Percentiles rank a stretch among this genome's conserved stretches.
Evolutionary conservation across 2,113 vertebrate genomes (phyloP).

Genomic region (Paramormyrops kingsleyae): DNA sequence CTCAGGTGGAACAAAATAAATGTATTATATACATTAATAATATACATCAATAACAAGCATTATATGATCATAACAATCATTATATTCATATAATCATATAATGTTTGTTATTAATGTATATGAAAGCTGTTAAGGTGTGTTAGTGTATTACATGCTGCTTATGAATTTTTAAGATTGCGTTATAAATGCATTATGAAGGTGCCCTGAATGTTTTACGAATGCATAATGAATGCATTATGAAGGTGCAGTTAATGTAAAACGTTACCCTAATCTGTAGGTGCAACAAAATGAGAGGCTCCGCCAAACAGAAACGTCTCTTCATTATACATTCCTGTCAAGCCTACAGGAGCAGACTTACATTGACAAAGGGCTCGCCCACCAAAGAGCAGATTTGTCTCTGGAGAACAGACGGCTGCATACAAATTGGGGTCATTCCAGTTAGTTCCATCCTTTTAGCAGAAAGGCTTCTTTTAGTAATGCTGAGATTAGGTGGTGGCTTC

Average conservation of each 20-base stretch:
- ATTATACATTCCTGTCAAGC: neutral
- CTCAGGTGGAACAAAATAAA: neutral
- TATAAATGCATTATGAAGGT: neutral
- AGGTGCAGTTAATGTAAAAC: neutral
- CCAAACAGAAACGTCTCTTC: neutral
- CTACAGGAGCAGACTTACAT: neutral
- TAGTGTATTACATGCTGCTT: neutral
- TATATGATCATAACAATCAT: neutral
- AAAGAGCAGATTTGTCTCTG: neutral
- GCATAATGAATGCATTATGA: no score
- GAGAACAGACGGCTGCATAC: conserved; percentile 6
- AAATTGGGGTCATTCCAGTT: neutral
- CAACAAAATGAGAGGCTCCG: neutral
- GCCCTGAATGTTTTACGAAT: no score
- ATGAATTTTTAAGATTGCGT: neutral
- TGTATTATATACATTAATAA: neutral
- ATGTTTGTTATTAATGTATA: neutral
- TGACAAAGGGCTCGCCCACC: neutral
- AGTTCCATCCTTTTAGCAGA: neutral
- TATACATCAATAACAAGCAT: neutral
- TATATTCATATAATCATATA: neutral
- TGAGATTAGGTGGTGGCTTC: neutral
- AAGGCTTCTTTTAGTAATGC: neutral
- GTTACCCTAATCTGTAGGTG: neutral
- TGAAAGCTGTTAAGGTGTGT: neutral